Evolutionary conservation across 2,113 vertebrate genomes (phyloP), one percentile per base, ranked within the genome.

Genomic region (Rhinoptilus africanus): DNA sequence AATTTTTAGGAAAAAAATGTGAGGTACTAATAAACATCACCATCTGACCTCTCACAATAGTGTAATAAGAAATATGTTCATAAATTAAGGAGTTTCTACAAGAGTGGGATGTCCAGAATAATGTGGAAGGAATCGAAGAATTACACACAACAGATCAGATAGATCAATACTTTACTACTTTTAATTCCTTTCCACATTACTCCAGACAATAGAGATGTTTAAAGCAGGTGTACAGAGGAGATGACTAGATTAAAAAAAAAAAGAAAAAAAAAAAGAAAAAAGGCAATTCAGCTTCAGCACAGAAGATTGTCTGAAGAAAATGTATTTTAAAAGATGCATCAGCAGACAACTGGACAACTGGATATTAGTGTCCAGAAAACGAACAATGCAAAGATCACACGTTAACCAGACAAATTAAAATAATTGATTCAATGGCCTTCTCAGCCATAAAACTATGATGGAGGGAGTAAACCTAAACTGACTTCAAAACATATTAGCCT

Each of bases 1-100:
- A 97, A 97, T 97, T 97, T 97, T 91, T 97, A 97, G 97, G 97
- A 97, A 97, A 97, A 97, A 97, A 92, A 97, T 13, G 97, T 97
- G 94, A 97, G 97, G 96, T 97, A 96, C 96, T 97, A 95, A 95
- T 92, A 96, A 94, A 97, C 97, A 97, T 97, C 91, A 97, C 91
- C 96, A 97, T 96, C 96, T 95, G 96, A 97, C 97, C 97, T 97
- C 97, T 94, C 97, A 97, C 71, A 97, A 97, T 95, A 97, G 97
- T 94, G 96, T 96, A 89, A 87, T 95, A 95, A 93, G 93, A 96
- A 96, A 95, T 97, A 95, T 89, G 87, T 43, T 97, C 59, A 92
- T 74, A 94, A 96, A 95, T 96, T 67, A 88, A 88, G 71, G 87
- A 96, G 67, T 74, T 92, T 89, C 87, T 89, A 67, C 50, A 82